These are phyloP conservation scores for Trachythela sp. DNA, from an alignment of 64 coral and sea anemone species.

Conservation along the genomic window DNA sequence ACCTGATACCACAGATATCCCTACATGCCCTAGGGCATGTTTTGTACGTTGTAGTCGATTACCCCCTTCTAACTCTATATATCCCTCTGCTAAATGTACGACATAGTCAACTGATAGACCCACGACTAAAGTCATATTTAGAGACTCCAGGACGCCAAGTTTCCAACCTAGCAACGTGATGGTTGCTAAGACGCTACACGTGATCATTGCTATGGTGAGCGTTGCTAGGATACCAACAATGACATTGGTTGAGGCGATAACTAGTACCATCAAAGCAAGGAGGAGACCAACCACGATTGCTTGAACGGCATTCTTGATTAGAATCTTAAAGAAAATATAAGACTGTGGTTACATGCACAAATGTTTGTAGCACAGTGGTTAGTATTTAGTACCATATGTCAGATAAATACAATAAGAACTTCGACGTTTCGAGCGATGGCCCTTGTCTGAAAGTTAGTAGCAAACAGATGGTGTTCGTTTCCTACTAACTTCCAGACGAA, in stretches of 20 bases:
- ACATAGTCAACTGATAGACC: not conserved
- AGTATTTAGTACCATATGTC: no score
- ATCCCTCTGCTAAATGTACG: not conserved
- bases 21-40: not conserved
- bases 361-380: not conserved
- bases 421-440: no score
- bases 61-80: not conserved
- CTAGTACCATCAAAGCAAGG: not conserved
- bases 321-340: not conserved
- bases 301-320: not conserved
- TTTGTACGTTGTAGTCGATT: not conserved
- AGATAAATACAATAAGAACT: no score
- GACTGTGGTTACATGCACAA: not conserved
- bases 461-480: no score
- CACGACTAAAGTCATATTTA: not conserved
- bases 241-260: not conserved
- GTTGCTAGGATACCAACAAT: conserved; percentile 2
- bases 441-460: no score
- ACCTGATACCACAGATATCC: not conserved
- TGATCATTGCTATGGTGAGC: not conserved
- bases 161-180: conserved; percentile 14
- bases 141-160: not conserved
- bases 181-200: not conserved
- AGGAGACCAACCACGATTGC: not conserved
- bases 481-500: not conserved